Percentiles rank a stretch among this genome's conserved stretches.
Conservation (phyloP, 2,113 vertebrate genomes). For the Pycnonotus jocosus region DNA sequence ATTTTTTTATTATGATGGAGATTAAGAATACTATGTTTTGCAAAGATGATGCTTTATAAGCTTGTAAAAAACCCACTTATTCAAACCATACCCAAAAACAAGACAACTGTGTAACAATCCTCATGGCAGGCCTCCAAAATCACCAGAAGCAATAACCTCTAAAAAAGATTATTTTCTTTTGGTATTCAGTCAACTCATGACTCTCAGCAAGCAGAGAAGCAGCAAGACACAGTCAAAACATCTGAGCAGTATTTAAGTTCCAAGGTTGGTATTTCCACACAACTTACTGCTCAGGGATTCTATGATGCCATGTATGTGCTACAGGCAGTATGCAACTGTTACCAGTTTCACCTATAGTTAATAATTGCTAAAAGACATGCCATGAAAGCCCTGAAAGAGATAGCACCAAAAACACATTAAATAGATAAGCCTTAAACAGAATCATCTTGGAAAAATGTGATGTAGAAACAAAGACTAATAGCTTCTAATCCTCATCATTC, state of each 20-base stretch:
- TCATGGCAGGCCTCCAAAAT: background rate
- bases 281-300: background rate
- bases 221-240: background rate
- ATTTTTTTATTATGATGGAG: background rate
- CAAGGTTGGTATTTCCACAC: rapidly evolving
- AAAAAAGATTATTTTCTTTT: background rate
- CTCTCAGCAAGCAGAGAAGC: background rate
- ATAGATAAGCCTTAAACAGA: background rate
- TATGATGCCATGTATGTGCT: background rate
- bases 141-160: background rate
- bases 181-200: background rate
- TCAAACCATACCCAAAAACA: background rate
- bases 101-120: background rate
- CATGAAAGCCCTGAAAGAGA: background rate
- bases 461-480: background rate
- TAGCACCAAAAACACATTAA: background rate
- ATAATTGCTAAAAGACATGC: background rate
- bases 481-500: background rate
- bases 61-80: background rate
- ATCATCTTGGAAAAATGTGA: background rate
- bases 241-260: background rate
- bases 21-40: background rate
- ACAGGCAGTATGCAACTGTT: background rate
- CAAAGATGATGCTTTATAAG: background rate
- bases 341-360: background rate